Evolutionary conservation across 2,888 invertebrate genomes (phyloP), one percentile per base, ranked within the genome.

Genomic region (Serrognathus titanus): DNA sequence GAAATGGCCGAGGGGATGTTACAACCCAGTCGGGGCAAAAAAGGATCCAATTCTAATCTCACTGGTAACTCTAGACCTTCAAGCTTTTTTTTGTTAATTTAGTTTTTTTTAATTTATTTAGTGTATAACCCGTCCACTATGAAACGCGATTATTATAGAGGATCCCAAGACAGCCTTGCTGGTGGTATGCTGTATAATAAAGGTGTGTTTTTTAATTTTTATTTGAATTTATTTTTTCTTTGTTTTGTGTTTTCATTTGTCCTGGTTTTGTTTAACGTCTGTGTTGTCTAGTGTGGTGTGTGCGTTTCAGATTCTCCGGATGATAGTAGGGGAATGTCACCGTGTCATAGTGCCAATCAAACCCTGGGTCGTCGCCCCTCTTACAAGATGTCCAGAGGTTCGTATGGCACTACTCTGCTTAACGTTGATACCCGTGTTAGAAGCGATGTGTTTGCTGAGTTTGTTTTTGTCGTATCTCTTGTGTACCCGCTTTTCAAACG

Each of bases 111-210:
- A 57, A 54, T 57, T 53, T 58, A 51, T 53, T 37, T 12, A 10
- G 45, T 55, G 63, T 79, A 79, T 69, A 80, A 78, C 68, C 81
- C 83, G 66, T 83, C 84, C 67, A 84, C 86, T 69, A 89, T 92
- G 88, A 86, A 90, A 80, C 86, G 92, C 77, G 92, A 93, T 82
- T 92, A 91, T 85, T 92, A 91, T 83, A 86, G 91, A 81, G 92
- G 93, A 77, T 93, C 92, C 66, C 92, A 92, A 83, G 93, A 93
- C 82, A 91, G 90, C 78, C 84, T 93, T 72, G 89, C 90, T 70
- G 82, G 84, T 63, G 85, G 86, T 69, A 74, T 79, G 69, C 83
- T 87, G 74, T 86, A 89, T 75, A 50, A 50, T 48, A 83, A 88
- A 85, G 90, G 90, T 89, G 83, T 82, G 76, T 78, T 74, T 71